These are phyloP conservation scores for Monopterus albus DNA, from an alignment of 2,113 vertebrate species.

Conservation along the genomic window DNA sequence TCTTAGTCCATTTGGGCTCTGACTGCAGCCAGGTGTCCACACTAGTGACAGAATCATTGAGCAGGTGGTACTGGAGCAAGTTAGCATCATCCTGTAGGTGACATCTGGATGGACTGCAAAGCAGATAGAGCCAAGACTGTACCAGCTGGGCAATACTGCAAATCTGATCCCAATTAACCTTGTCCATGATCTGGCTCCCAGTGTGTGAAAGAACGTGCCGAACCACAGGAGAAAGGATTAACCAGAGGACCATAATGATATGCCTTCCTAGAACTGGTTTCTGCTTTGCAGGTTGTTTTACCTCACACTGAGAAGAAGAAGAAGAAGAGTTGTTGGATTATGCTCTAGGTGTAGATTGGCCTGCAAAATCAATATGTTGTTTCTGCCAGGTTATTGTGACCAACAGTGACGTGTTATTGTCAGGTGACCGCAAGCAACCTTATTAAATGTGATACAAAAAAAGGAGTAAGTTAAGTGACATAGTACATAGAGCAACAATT, in stretches of 20 bases:
- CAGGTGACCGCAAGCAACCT: too few relatives aligned
- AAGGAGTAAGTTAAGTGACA: too few relatives aligned
- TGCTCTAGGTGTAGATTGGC: too few relatives aligned
- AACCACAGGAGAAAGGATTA: conserved; percentile 4
- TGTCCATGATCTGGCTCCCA: neutral
- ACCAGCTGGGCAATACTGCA: conserved; percentile 39
- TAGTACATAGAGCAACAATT: too few relatives aligned
- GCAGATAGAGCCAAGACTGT: conserved; percentile 1
- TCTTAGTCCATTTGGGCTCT: too few relatives aligned
- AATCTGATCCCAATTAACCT: conserved; percentile 49
- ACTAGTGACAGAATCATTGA: neutral
- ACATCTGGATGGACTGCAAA: conserved; percentile 20
- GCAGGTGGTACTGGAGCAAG: conserved; percentile 16
- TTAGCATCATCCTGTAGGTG: conserved; percentile 19
- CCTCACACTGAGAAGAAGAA: too few relatives aligned
- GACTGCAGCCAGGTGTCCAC: conserved; percentile 1
- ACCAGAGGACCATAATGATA: neutral
- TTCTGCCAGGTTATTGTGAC: too few relatives aligned
- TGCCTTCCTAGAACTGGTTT: neutral
- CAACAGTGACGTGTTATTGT: too few relatives aligned
- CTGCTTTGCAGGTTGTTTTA: neutral
- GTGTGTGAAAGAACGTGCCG: neutral
- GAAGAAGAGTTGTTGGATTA: neutral
- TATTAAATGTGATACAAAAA: too few relatives aligned
- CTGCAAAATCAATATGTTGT: too few relatives aligned